Evolutionary conservation across 2,113 vertebrate species (phyloP).

Genomic region (Anhinga rufa): DNA sequence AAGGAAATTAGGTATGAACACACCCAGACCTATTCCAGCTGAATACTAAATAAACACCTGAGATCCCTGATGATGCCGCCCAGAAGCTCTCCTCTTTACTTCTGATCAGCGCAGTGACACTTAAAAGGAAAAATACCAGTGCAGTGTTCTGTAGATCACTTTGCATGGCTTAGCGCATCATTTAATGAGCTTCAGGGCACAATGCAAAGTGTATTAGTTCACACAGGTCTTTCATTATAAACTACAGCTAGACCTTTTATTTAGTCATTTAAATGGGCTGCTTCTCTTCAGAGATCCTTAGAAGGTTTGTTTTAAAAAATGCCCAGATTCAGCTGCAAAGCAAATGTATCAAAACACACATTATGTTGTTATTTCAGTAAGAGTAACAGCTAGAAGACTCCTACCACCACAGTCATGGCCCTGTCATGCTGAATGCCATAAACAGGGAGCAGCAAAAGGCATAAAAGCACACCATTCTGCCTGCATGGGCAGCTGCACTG

Average conservation of each 20-base stretch:
- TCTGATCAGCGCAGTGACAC: background rate
- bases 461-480: fast-evolving
- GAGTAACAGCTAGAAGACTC: background rate
- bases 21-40: background rate
- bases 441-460: background rate
- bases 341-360: background rate
- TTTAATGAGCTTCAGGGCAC: background rate
- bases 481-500: background rate
- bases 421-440: background rate
- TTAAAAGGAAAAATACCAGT: background rate
- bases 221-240: background rate
- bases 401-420: background rate
- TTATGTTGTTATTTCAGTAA: background rate
- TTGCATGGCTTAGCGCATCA: background rate
- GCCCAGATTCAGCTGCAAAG: background rate
- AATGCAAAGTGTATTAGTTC: background rate
- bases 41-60: background rate
- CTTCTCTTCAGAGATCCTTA: background rate
- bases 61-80: background rate
- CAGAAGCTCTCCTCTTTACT: background rate
- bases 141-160: background rate
- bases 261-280: background rate
- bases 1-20: background rate
- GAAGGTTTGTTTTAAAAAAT: background rate
- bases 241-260: background rate